Evolutionary conservation across 1,140 invertebrate genomes (phyloP), one percentile per base, ranked within the genome.

Genomic region (Aphis craccivora): DNA sequence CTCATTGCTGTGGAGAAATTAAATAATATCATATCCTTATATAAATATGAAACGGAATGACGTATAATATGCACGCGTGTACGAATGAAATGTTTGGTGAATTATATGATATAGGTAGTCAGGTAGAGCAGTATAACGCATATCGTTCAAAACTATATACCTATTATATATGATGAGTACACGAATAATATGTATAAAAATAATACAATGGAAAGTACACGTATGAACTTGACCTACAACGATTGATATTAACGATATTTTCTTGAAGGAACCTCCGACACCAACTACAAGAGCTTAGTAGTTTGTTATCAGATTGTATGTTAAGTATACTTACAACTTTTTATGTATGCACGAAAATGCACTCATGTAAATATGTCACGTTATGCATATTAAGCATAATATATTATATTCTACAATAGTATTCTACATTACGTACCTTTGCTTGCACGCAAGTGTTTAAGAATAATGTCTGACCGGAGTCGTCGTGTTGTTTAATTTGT

Each of bases 311-410:
- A 76, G 60, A n/a, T 35, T 37, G 9, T 37, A 37, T 35, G 20
- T 22, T 83, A 81, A 81, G 76, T 37, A 81, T 76, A 76, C n/a
- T 30, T 76, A 76, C 30, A 5, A 35, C 60, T 76, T 76, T 76
- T 76, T 76, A 18, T 76, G 30, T n/a, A n/a, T 76, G 30, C 60
- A n/a, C 30, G 60, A 76, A 76, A 76, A n/a, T n/a, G 30, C 60
- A 76, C 60, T 76, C n/a, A 5, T 30, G 18, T 30, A 18, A 76
- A 76, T 76, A 76, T 76, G 4, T 1, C 60, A n/a, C 30, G 9
- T n/a, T n/a, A 76, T 76, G 60, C 60, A 76, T 76, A 76, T n/a
- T 76, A 76, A 76, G 60, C n/a, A 5, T 76, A n/a, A 76, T 76
- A 76, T 30, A 76, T 76, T 76, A n/a, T n/a, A 76, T 76, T n/a